Base-by-base conservation (phyloP, 2,888 invertebrate genomes). In the Scrobipalpa costella region DNA sequence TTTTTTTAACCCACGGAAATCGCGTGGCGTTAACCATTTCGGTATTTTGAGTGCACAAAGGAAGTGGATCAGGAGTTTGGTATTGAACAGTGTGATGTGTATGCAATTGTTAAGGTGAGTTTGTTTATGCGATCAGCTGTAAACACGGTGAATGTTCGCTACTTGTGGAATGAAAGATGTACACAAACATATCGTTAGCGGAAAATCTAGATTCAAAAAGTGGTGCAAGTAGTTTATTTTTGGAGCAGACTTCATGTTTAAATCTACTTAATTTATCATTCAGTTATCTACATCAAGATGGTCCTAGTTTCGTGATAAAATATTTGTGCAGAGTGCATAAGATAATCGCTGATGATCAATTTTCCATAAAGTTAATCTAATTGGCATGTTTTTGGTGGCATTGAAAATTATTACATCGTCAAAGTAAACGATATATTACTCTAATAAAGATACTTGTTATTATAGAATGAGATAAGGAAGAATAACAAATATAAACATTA, bases 121-220 rank as follows among this genome's bases (percentile, higher is more conserved):
- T 81, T 84, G 83, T 84, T 84, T 81, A 81, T 81, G 73, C 71
- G 79, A 85, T 88, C 85, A 86, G 86, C 88, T 86, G 85, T 81
- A 74, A 69, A 70, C 68, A 67, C 13, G 34, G 38, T n/a, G 40
- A 38, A 38, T 36, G 19, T 15, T 44, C 33, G 21, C 33, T n/a
- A 44, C 47, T 44, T 47, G 47, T 52, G 5, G 11, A n/a, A 27
- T 36, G 64, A 52, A 59, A 47, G 60, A 52, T 38, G 40, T 40
- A 40, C 33, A 36, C 57, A 57, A 62, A 62, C 62, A 52, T 52
- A 7, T 19, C 15, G 19, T 52, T 17, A 36, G 8, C 21, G 11
- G 21, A 7, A 19, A 52, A 19, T 52, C 17, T 49, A 17, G 15
- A 19, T 11, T 9, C 9, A 19, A 49, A 17, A 49, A 49, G 17